Conservation (phyloP, 1,140 invertebrate species). For the Idris sp. region DNA sequence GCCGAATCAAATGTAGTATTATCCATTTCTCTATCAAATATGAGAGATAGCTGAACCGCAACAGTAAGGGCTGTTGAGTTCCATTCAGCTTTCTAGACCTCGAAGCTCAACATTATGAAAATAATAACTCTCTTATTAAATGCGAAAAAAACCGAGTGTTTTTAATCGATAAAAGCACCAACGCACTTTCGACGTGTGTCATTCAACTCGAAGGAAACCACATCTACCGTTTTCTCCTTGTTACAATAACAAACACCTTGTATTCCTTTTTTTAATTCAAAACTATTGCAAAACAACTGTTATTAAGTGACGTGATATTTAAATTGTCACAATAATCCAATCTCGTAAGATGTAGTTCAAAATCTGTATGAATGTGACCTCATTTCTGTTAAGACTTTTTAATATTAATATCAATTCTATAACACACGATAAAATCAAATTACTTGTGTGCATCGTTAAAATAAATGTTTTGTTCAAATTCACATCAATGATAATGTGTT, state of each 20-base stretch:
- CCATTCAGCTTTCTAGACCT: background rate
- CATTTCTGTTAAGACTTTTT: too few relatives aligned
- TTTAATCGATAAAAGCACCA: constrained; percentile 32
- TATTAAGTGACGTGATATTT: too few relatives aligned
- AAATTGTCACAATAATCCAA: too few relatives aligned
- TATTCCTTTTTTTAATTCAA: background rate
- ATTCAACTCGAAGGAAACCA: constrained; percentile 21
- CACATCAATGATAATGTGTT: constrained; percentile 14
- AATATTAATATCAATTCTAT: constrained; percentile 17
- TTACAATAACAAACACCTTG: background rate
- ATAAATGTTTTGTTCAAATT: constrained; percentile 21
- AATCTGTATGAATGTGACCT: too few relatives aligned
- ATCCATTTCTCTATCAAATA: background rate
- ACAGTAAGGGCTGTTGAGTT: constrained; percentile 8
- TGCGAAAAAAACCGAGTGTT: constrained; percentile 10
- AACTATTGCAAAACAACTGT: too few relatives aligned
- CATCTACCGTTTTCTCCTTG: background rate
- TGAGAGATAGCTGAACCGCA: constrained; percentile 6
- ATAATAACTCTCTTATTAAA: constrained; percentile 11
- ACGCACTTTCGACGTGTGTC: constrained; percentile 7
- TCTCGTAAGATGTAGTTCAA: too few relatives aligned
- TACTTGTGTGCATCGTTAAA: background rate
- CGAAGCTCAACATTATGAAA: constrained; percentile 12
- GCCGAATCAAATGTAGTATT: constrained; percentile 9
- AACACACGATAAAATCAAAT: constrained; percentile 15